A percentile compares a stretch with the other conserved stretches of the same genome.
Evolutionary conservation across 2,797 vertebrate species (phyloP).

Genomic region (Oryzias sinensis): DNA sequence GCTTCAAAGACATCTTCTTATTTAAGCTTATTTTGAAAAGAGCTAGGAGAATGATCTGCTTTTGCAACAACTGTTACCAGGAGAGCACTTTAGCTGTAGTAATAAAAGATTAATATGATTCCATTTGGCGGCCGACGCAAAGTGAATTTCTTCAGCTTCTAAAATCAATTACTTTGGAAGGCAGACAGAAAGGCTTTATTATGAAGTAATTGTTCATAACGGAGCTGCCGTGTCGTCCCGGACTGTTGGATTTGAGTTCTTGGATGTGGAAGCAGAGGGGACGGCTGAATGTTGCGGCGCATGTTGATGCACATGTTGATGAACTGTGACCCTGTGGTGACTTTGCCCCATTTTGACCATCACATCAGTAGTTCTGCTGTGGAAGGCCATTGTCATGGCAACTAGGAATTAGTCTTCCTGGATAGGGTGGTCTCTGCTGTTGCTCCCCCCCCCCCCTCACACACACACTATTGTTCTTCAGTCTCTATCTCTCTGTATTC

Average conservation of each 20-base stretch:
- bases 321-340: constrained; percentile 23
- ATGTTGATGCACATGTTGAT: constrained; percentile 1
- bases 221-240: no score
- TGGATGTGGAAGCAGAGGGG: neutral
- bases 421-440: constrained; percentile 25
- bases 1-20: no score
- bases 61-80: no score
- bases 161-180: constrained; percentile 4
- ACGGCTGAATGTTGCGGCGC: constrained; percentile 10
- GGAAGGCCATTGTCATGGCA: constrained; percentile 61
- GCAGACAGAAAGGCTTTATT: constrained; percentile 3
- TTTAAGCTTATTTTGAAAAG: no score
- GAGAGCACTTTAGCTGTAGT: neutral
- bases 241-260: neutral
- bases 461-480: constrained; percentile 24
- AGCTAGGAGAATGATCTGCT: no score
- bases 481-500: neutral
- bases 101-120: constrained; percentile 11
- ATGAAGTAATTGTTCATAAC: no score
- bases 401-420: constrained; percentile 52
- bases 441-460: constrained; percentile 17
- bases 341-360: constrained; percentile 16
- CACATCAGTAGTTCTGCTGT: constrained; percentile 11
- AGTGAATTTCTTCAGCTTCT: neutral
- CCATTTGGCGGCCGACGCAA: neutral